A percentile compares a stretch with the other conserved stretches of the same genome.
phyloP scores from a whole-genome alignment of 2,888 invertebrate genomes.

The Stenurella melanura region DNA sequence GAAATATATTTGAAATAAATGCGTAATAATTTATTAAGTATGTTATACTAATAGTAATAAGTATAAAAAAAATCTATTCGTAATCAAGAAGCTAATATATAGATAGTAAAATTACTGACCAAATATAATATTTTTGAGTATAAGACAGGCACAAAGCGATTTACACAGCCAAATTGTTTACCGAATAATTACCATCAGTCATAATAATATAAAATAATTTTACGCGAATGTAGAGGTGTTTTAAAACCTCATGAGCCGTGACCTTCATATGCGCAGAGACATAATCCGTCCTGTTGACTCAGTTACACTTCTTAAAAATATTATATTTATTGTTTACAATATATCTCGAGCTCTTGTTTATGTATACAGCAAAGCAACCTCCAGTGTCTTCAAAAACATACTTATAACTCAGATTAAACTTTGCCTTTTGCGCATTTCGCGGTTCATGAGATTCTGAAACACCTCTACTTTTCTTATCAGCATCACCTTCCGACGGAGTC shows the following conservation, averaged over 20 bases:
- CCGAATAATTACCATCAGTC: constrained; percentile 34
- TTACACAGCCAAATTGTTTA: constrained; percentile 41
- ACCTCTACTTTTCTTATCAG: constrained; percentile 29
- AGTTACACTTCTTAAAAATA: no score
- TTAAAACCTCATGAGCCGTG: no score
- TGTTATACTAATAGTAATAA: neutral
- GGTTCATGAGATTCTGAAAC: no score
- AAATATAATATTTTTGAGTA: constrained; percentile 32
- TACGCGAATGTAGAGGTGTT: constrained; percentile 12
- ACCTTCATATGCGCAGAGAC: no score
- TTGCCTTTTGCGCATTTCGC: no score
- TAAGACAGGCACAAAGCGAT: constrained; percentile 37
- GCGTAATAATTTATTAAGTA: neutral
- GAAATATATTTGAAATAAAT: neutral
- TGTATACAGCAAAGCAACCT: no score
- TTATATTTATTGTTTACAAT: no score
- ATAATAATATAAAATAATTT: constrained; percentile 12
- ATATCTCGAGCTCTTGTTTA: no score
- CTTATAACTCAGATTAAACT: no score
- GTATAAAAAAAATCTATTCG: neutral
- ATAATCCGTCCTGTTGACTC: no score
- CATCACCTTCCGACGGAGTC: constrained; percentile 50
- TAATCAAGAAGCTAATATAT: neutral
- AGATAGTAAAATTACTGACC: constrained; percentile 18
- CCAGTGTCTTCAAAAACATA: no score